phyloP scores from a whole-genome alignment of 2,113 vertebrate genomes.

The Phocoena phocoena region DNA sequence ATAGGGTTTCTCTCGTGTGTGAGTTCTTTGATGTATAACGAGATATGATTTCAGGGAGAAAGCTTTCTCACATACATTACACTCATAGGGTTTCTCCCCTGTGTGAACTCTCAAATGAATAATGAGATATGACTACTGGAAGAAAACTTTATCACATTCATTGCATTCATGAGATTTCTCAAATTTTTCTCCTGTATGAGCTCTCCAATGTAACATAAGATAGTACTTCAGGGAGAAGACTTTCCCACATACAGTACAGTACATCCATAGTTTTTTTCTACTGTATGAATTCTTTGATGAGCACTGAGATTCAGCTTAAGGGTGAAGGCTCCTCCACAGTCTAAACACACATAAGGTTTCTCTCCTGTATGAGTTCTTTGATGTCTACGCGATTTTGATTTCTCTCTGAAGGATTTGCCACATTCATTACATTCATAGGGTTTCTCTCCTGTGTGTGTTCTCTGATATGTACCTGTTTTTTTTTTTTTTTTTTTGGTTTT shows the following conservation, averaged over 20 bases:
- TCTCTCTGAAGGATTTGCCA: slow-evolving; percentile 63
- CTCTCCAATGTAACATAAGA: slow-evolving; percentile 57
- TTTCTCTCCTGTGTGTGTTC: slow-evolving; percentile 71
- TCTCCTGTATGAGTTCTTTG: slow-evolving; percentile 56
- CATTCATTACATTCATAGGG: slow-evolving; percentile 64
- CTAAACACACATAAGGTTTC: slow-evolving; percentile 44
- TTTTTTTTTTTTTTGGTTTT: too few species aligned
- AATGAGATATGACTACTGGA: slow-evolving; percentile 53
- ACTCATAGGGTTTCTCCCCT: slow-evolving; percentile 49
- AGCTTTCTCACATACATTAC: slow-evolving; percentile 48
- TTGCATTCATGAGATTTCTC: slow-evolving; percentile 66
- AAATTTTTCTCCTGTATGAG: slow-evolving; percentile 66
- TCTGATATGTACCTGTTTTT: not conserved
- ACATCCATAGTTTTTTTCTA: slow-evolving; percentile 54
- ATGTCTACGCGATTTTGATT: slow-evolving; percentile 60
- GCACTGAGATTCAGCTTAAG: not conserved
- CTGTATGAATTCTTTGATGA: not conserved
- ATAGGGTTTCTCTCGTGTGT: slow-evolving; percentile 61
- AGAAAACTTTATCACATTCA: slow-evolving; percentile 63
- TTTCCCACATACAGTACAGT: slow-evolving; percentile 64
- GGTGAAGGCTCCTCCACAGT: slow-evolving; percentile 63
- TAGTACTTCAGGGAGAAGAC: slow-evolving; percentile 63
- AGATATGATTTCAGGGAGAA: slow-evolving; percentile 70
- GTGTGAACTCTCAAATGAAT: slow-evolving; percentile 62
- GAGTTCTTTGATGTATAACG: slow-evolving; percentile 57